phyloP scores from a whole-genome alignment of 2,113 vertebrate species.

The pig (Sus scrofa) region T2T-Sscrofa CM000819.6:12454001-12454500 shows the following conservation, averaged over 20 bases:
- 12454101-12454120: no score
- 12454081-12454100: no score
- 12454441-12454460: conserved; percentile 58
- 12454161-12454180: no score
- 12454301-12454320: neutral
- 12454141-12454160: no score
- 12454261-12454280: neutral
- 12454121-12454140: no score
- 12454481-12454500: neutral
- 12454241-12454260: neutral
- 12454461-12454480: conserved; percentile 69
- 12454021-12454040: no score
- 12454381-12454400: neutral
- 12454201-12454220: neutral
- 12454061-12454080: no score
- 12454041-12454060: no score
- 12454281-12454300: neutral
- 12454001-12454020: no score
- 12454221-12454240: neutral
- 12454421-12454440: neutral
- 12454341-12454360: neutral
- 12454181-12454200: no score
- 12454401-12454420: neutral
- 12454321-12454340: fast-evolving
- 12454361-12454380: neutral